These are phyloP conservation scores for Psettodes erumei DNA, from an alignment of 2,113 vertebrate genomes.

Conservation along the genomic window DNA sequence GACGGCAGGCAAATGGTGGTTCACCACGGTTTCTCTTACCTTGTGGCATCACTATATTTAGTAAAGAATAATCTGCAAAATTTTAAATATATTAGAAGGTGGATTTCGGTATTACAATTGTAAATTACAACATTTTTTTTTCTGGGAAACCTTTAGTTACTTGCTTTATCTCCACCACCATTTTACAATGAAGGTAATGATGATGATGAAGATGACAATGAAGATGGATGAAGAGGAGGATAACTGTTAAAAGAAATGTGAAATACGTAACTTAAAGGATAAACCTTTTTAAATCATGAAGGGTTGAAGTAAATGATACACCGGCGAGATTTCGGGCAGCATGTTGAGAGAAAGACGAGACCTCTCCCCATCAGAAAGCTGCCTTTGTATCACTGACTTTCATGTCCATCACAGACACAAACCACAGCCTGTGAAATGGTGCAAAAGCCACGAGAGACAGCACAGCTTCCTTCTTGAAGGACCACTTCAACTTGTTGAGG, in stretches of 20 bases:
- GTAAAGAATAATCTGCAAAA: slow-evolving; percentile 82
- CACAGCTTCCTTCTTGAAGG: not conserved
- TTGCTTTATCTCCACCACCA: slow-evolving; percentile 65
- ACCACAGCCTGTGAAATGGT: not conserved
- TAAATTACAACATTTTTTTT: not conserved
- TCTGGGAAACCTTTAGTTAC: slow-evolving; percentile 40
- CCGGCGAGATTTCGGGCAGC: not conserved
- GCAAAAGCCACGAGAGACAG: slow-evolving; percentile 10
- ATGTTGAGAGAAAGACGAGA: too few relatives aligned
- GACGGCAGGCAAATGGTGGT: slow-evolving; percentile 43
- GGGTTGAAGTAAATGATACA: slow-evolving; percentile 7
- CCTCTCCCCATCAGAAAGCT: slow-evolving; percentile 3
- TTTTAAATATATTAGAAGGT: slow-evolving; percentile 44
- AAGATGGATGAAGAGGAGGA: not conserved
- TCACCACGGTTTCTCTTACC: slow-evolving; percentile 71
- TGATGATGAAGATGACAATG: slow-evolving; percentile 18
- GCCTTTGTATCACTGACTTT: slow-evolving; percentile 1
- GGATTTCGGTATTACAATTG: not conserved
- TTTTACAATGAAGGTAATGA: slow-evolving; percentile 59
- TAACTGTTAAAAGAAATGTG: not conserved
- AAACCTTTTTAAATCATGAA: not conserved
- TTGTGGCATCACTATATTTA: slow-evolving; percentile 68
- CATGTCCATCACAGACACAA: not conserved
- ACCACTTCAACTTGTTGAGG: not conserved
- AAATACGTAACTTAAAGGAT: not conserved